Conservation (phyloP, 2,797 vertebrate genomes). For the Ambastaia sidthimunki region DNA sequence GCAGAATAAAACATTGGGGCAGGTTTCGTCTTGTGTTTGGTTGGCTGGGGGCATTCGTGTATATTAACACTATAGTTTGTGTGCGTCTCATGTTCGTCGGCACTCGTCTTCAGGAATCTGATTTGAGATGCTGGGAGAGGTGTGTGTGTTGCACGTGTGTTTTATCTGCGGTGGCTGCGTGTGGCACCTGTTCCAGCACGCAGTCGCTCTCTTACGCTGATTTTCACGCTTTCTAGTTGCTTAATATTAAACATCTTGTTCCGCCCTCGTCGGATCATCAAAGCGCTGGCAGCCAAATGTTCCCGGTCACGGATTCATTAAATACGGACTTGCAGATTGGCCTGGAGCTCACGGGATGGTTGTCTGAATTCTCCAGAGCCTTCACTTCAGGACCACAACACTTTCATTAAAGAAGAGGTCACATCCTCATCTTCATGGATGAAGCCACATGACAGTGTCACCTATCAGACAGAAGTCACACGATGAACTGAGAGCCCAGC, state of each 20-base stretch:
- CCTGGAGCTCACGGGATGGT: slow-evolving; percentile 62
- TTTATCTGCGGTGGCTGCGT: slow-evolving; percentile 63
- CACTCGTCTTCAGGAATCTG: slow-evolving; percentile 58
- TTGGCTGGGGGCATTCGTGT: slow-evolving; percentile 48
- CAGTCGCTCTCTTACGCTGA: slow-evolving; percentile 65
- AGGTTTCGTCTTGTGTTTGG: slow-evolving; percentile 45
- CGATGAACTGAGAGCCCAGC: not conserved
- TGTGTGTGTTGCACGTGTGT: slow-evolving; percentile 25
- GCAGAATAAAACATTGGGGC: too few species aligned
- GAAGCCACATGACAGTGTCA: not conserved
- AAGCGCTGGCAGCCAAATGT: slow-evolving; percentile 64
- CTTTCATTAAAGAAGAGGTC: slow-evolving; percentile 66
- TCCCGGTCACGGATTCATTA: slow-evolving; percentile 73
- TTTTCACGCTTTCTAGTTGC: slow-evolving; percentile 67
- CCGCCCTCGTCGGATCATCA: slow-evolving; percentile 67
- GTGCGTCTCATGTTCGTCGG: slow-evolving; percentile 49
- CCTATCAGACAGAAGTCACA: not conserved
- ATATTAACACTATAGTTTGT: slow-evolving; percentile 39
- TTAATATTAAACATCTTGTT: slow-evolving; percentile 74
- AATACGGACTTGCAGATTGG: slow-evolving; percentile 65
- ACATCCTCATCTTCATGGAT: slow-evolving; percentile 58
- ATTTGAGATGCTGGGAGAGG: slow-evolving; percentile 53
- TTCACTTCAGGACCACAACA: slow-evolving; percentile 62
- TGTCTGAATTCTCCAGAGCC: slow-evolving; percentile 64
- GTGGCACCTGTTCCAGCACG: slow-evolving; percentile 58